Conservation (phyloP, 2,797 vertebrate species). For the Carduelis carduelis region DNA sequence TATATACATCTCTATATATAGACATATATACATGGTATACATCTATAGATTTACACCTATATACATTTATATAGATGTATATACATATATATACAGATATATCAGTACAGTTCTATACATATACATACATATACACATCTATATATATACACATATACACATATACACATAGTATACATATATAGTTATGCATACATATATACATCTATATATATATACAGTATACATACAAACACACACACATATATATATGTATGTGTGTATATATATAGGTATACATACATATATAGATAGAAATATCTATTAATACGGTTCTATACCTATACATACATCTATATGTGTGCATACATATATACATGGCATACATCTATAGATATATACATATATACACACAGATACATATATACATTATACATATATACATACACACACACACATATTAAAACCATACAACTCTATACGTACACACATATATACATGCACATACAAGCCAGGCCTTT, state of each 20-base stretch:
- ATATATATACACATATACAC: too few relatives aligned
- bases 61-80: too few relatives aligned
- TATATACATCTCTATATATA: too few relatives aligned
- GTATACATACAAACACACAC: not conserved
- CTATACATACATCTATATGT: not conserved
- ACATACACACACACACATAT: too few relatives aligned
- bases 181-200: not conserved
- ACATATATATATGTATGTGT: too few relatives aligned
- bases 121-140: too few relatives aligned
- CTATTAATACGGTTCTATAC: not conserved
- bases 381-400: too few relatives aligned
- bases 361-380: not conserved
- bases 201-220: not conserved
- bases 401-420: too few relatives aligned
- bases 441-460: rapidly evolving
- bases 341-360: not conserved
- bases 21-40: not conserved
- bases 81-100: too few relatives aligned
- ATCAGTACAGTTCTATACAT: too few relatives aligned
- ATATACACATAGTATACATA: not conserved
- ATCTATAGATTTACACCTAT: too few relatives aligned
- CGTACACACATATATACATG: too few relatives aligned
- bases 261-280: rapidly evolving
- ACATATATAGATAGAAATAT: not conserved
- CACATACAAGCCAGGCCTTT: not conserved